These are phyloP conservation scores for Cyphomyrmex costatus DNA, from an alignment of 1,140 invertebrate genomes.

Conservation along the genomic window DNA sequence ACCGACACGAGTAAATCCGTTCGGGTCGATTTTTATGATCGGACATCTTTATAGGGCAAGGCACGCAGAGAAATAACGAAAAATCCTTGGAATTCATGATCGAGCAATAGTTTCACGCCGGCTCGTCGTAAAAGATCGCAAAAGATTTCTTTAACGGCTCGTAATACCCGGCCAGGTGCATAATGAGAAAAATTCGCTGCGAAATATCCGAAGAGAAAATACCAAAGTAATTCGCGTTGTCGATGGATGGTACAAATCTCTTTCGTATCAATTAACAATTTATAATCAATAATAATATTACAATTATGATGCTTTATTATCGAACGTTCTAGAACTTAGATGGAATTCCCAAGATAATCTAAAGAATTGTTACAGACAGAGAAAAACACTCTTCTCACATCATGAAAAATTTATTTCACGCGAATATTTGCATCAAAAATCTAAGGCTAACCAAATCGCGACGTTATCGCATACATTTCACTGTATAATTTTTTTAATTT, in stretches of 20 bases:
- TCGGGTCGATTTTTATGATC: conserved; percentile 36
- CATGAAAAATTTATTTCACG: no score
- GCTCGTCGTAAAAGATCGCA: conserved; percentile 27
- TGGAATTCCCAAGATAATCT: no score
- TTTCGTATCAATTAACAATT: conserved; percentile 24
- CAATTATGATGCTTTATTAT: background rate
- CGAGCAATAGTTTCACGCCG: conserved; percentile 47
- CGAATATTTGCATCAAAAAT: no score
- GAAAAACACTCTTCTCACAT: no score
- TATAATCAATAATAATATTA: conserved; percentile 1
- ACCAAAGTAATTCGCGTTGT: background rate
- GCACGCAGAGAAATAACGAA: background rate
- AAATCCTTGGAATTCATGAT: conserved; percentile 45
- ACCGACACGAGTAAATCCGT: conserved; percentile 4
- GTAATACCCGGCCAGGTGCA: conserved; percentile 31
- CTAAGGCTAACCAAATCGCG: no score
- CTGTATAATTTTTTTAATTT: no score
- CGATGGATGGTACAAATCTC: background rate
- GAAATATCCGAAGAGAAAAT: conserved; percentile 10
- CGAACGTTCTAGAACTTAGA: no score
- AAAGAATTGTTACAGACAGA: no score
- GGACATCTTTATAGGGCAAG: background rate
- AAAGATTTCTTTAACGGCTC: conserved; percentile 36
- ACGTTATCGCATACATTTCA: no score
- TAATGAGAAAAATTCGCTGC: conserved; percentile 37